phyloP scores from a whole-genome alignment of 2,888 invertebrate genomes.

The Amphipyra berbera region DNA sequence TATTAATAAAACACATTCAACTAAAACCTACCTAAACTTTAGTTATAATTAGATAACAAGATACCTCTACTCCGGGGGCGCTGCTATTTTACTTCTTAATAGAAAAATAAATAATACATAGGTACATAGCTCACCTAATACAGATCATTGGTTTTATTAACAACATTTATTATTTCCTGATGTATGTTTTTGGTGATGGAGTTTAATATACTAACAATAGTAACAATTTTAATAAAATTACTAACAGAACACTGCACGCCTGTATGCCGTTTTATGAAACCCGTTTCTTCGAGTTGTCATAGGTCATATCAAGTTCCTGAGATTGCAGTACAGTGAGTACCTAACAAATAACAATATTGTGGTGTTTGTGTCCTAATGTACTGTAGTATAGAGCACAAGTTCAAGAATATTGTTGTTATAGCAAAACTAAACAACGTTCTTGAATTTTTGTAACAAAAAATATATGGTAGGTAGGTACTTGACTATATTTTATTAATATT shows the following conservation, averaged over 20 bases:
- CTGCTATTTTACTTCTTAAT: too few species aligned
- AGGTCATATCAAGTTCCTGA: conserved; percentile 84
- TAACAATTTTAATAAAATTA: conserved; percentile 69
- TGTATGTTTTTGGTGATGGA: conserved; percentile 38
- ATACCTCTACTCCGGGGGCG: too few species aligned
- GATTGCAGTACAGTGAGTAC: conserved; percentile 88
- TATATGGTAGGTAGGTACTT: neutral
- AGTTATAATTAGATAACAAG: too few species aligned
- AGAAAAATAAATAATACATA: too few species aligned
- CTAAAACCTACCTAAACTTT: too few species aligned
- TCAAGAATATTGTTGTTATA: neutral
- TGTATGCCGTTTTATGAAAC: conserved; percentile 89
- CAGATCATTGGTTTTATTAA: conserved; percentile 6
- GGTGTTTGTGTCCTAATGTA: conserved; percentile 13
- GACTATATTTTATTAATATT: neutral
- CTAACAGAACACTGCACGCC: conserved; percentile 89
- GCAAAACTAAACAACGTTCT: neutral
- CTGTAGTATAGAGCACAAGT: conserved; percentile 3
- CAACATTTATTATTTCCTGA: neutral
- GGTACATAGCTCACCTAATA: conserved; percentile 30
- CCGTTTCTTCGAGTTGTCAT: conserved; percentile 78
- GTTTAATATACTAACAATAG: conserved; percentile 55
- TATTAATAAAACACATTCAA: too few species aligned
- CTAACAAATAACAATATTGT: conserved; percentile 24
- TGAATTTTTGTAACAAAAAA: neutral